Conservation (phyloP, 2,888 invertebrate species). For the Synanthedon tipuliformis region DNA sequence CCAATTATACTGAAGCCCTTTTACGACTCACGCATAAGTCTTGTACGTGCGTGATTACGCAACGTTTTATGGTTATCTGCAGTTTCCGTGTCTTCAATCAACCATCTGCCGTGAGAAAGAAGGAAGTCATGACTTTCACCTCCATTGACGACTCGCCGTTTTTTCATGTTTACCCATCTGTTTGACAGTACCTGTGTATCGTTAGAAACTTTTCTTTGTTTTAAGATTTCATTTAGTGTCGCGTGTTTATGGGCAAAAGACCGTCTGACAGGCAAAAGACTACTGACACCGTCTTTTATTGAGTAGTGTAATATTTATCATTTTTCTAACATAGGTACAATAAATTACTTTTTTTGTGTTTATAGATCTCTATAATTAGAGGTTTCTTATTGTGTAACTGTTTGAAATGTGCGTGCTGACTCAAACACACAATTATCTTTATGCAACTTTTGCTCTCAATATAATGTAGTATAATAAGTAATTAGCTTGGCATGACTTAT, state of each 20-base stretch:
- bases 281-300: conserved; percentile 2
- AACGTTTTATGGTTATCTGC: conserved; percentile 6
- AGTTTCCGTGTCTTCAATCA: conserved; percentile 31
- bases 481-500: not conserved
- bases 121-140: conserved; percentile 46
- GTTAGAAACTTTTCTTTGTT: conserved; percentile 15
- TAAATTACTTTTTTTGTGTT: no score
- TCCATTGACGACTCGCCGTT: conserved; percentile 25
- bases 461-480: not conserved
- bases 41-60: not conserved
- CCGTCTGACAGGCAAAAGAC: no score
- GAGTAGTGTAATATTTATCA: no score
- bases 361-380: no score
- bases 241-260: conserved; percentile 3
- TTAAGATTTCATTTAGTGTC: not conserved
- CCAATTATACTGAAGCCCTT: not conserved
- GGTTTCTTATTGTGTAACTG: no score
- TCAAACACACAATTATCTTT: not conserved
- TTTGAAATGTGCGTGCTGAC: not conserved
- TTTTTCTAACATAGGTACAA: no score
- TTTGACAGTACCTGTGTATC: conserved; percentile 5
- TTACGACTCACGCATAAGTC: not conserved
- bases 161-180: conserved; percentile 13
- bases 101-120: conserved; percentile 38
- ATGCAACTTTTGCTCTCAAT: not conserved